phyloP scores from a whole-genome alignment of 2,888 invertebrate genomes.

The Heliconius erato region DNA sequence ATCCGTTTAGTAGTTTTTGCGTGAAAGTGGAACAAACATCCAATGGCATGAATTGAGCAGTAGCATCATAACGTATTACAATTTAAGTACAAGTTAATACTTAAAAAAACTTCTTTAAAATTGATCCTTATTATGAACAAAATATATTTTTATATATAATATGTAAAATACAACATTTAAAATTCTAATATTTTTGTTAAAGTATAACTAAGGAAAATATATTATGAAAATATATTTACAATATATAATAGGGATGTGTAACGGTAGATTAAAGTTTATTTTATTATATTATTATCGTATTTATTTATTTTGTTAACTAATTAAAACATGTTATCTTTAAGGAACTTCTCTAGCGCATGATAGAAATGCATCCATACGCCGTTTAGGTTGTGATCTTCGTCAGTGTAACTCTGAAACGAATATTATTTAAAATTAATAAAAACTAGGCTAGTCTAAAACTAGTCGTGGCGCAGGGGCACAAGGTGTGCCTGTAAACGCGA shows the following conservation, averaged over 20 bases:
- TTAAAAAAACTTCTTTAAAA: not conserved
- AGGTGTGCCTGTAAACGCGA: too few relatives aligned
- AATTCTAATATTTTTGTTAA: not conserved
- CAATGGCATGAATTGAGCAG: not conserved
- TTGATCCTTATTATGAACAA: too few relatives aligned
- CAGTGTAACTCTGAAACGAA: conserved; percentile 93
- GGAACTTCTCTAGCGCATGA: conserved; percentile 94
- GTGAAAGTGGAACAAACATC: too few relatives aligned
- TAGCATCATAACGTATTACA: not conserved
- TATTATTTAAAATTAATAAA: not conserved
- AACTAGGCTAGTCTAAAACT: too few relatives aligned
- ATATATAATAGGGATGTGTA: conserved; percentile 28
- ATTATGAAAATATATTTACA: not conserved
- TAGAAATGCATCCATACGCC: conserved; percentile 95
- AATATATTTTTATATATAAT: too few relatives aligned
- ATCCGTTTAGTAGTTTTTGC: too few relatives aligned
- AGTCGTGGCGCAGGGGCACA: too few relatives aligned
- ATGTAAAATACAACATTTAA: not conserved
- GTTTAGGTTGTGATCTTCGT: conserved; percentile 95
- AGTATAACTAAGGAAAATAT: not conserved
- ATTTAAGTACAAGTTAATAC: not conserved
- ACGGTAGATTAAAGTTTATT: conserved; percentile 2
- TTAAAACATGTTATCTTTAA: conserved; percentile 77
- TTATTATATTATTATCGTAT: conserved; percentile 3
- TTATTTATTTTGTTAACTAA: conserved; percentile 17